phyloP scores from a whole-genome alignment of 2,797 vertebrate species.

The Megaceryle alcyon region DNA sequence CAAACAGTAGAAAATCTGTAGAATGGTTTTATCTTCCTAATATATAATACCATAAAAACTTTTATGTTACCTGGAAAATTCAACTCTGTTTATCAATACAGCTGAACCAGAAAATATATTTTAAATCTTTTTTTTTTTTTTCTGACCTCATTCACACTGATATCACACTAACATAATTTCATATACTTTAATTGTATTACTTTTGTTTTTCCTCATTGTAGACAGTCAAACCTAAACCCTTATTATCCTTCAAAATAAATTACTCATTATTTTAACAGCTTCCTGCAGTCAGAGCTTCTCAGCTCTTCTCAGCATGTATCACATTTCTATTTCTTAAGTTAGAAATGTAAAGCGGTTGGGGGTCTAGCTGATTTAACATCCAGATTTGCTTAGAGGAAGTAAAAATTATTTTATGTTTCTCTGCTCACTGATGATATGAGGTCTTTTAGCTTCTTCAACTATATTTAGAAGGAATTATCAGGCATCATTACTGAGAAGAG shows the following conservation, averaged over 20 bases:
- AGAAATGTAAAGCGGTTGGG: slow-evolving; percentile 34
- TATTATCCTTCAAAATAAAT: slow-evolving; percentile 38
- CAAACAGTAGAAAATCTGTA: neutral
- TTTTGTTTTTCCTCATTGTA: slow-evolving; percentile 1
- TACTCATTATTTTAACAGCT: slow-evolving; percentile 53
- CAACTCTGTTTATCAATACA: neutral
- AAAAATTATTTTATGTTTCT: neutral
- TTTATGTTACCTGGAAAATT: neutral
- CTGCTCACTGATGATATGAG: neutral
- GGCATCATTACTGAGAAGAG: neutral
- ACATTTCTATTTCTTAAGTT: slow-evolving; percentile 41
- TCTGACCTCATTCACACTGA: neutral
- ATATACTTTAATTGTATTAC: neutral
- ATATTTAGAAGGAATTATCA: neutral
- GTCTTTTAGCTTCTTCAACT: neutral
- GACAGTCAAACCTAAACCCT: neutral
- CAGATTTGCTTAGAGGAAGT: slow-evolving; percentile 35
- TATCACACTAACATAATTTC: neutral
- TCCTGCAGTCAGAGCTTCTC: slow-evolving; percentile 37
- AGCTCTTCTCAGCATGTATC: slow-evolving; percentile 44
- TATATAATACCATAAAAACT: neutral
- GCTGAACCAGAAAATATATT: neutral
- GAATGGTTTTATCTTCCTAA: neutral
- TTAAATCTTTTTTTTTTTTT: neutral
- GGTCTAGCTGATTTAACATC: slow-evolving; percentile 16